Percentiles rank a stretch among this genome's conserved stretches.
phyloP scores from a whole-genome alignment of 2,113 vertebrate species.

The Percopsis transmontana region DNA sequence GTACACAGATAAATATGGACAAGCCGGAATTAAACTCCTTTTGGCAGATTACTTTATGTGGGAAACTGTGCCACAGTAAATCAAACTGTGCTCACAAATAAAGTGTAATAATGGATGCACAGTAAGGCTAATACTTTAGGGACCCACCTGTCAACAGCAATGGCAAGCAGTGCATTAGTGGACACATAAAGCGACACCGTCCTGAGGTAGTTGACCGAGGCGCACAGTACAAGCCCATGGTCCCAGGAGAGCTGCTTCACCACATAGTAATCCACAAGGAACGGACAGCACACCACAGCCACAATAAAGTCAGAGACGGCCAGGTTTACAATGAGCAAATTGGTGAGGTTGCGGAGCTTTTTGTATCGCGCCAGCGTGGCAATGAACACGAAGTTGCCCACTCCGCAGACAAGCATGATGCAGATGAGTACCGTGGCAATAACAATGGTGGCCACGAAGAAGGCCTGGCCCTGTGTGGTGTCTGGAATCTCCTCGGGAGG shows the following conservation, averaged over 20 bases:
- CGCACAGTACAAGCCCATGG: constrained; percentile 88
- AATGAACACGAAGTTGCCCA: constrained; percentile 90
- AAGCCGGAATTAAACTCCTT: background rate
- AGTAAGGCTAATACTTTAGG: background rate
- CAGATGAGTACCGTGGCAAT: constrained; percentile 87
- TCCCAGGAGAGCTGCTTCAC: constrained; percentile 93
- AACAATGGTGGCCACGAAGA: constrained; percentile 89
- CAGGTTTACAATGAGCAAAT: constrained; percentile 94
- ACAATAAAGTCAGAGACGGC: constrained; percentile 96
- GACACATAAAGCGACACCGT: constrained; percentile 95
- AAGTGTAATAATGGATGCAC: background rate
- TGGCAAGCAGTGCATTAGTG: constrained; percentile 93
- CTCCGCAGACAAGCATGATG: constrained; percentile 93
- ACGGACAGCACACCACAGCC: constrained; percentile 94
- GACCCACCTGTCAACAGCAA: constrained; percentile 92
- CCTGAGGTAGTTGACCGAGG: constrained; percentile 90
- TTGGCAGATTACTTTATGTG: background rate
- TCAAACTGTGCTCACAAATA: background rate
- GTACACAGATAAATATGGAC: background rate
- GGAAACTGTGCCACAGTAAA: background rate
- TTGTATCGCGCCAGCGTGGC: constrained; percentile 88
- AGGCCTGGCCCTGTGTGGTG: constrained; percentile 87
- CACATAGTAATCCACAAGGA: constrained; percentile 97
- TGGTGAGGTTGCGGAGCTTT: constrained; percentile 94
- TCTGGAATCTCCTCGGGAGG: constrained; percentile 86